Percentiles rank a stretch among this genome's conserved stretches.
phyloP scores from a whole-genome alignment of 2,113 vertebrate species.

The Myiozetetes cayanensis region DNA sequence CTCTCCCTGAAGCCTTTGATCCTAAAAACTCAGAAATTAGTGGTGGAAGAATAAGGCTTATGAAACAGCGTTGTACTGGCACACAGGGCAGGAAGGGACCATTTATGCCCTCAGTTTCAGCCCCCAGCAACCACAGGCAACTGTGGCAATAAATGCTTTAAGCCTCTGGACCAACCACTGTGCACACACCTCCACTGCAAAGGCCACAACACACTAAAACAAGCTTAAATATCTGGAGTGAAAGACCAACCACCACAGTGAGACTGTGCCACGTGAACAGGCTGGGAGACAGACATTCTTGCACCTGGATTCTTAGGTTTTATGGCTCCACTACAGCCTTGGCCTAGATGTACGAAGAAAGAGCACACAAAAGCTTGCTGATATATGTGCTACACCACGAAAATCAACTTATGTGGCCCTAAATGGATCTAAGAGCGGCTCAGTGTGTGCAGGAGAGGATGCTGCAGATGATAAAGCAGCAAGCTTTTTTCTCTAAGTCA shows the following conservation, averaged over 20 bases:
- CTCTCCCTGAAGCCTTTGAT: not conserved
- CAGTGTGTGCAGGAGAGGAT: not conserved
- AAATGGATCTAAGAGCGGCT: not conserved
- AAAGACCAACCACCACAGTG: not conserved
- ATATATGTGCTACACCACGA: rapidly evolving
- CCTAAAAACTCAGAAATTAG: not conserved
- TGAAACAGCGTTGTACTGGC: not conserved
- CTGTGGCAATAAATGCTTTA: not conserved
- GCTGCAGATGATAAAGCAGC: not conserved
- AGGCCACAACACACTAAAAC: not conserved
- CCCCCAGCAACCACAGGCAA: not conserved
- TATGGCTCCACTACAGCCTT: not conserved
- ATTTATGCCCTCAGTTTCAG: not conserved
- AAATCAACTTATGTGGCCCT: not conserved
- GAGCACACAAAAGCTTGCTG: not conserved
- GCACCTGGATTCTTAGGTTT: not conserved
- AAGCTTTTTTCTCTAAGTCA: not conserved
- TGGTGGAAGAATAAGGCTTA: not conserved
- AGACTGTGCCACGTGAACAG: not conserved
- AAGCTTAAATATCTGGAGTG: not conserved
- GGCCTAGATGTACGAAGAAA: not conserved
- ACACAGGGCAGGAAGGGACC: not conserved
- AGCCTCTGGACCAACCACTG: not conserved
- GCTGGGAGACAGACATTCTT: not conserved
- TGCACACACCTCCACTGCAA: not conserved